Evolutionary conservation across 2,888 invertebrate genomes (phyloP).

Genomic region (Dryomyza anilis): DNA sequence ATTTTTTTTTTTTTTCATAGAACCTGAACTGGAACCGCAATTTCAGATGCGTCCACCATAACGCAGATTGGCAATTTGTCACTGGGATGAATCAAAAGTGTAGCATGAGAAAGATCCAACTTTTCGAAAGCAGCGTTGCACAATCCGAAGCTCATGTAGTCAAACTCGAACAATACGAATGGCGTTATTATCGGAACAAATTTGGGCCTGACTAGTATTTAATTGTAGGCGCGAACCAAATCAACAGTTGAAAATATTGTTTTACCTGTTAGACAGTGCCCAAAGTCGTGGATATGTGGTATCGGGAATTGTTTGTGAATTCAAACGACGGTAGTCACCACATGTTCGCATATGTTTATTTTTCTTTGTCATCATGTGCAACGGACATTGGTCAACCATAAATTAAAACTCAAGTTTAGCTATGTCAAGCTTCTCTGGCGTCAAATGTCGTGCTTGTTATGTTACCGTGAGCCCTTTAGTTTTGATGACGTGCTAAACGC

Average conservation of each 20-base stretch:
- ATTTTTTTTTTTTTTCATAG: no score
- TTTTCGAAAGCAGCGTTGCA: slow-evolving; percentile 26
- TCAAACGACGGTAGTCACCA: slow-evolving; percentile 19
- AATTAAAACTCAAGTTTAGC: not conserved
- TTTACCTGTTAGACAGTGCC: slow-evolving; percentile 16
- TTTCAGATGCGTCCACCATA: no score
- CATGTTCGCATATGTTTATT: not conserved
- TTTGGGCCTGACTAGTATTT: slow-evolving; percentile 42
- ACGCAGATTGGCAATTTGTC: no score
- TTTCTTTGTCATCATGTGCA: not conserved
- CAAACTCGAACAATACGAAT: slow-evolving; percentile 26
- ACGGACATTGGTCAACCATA: slow-evolving; percentile 1
- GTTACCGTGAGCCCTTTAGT: slow-evolving; percentile 2
- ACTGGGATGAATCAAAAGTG: no score
- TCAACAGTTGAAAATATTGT: slow-evolving; percentile 29
- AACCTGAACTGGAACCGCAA: no score
- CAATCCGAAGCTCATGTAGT: slow-evolving; percentile 41
- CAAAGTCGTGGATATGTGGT: slow-evolving; percentile 38
- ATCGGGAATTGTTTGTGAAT: slow-evolving; percentile 14
- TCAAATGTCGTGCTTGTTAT: not conserved
- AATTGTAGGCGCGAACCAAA: slow-evolving; percentile 23
- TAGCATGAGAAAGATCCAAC: no score
- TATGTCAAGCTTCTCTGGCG: slow-evolving; percentile 10
- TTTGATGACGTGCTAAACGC: slow-evolving; percentile 7
- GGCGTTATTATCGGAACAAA: slow-evolving; percentile 19